Evolutionary conservation across 2,888 invertebrate species (phyloP).

Genomic region (Acrobasis suavella): DNA sequence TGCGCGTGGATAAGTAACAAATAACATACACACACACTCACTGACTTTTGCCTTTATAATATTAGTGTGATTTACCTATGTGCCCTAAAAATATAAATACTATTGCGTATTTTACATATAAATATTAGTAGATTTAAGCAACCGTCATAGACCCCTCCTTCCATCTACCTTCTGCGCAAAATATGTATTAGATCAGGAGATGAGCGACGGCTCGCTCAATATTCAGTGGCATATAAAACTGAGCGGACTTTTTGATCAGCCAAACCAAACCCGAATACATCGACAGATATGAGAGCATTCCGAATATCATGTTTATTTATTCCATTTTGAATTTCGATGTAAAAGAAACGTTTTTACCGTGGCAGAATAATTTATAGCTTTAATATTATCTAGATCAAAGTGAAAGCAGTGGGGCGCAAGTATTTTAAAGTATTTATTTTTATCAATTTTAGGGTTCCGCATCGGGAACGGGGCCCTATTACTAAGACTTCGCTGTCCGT

Average conservation of each 20-base stretch:
- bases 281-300: conserved; percentile 7
- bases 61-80: no score
- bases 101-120: neutral
- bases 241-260: conserved; percentile 61
- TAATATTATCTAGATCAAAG: no score
- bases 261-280: conserved; percentile 20
- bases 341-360: no score
- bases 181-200: conserved; percentile 46
- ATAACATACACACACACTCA: no score
- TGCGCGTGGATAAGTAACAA: no score
- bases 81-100: neutral
- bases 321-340: neutral
- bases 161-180: conserved; percentile 50
- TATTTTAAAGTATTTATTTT: no score
- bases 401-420: no score
- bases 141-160: conserved; percentile 25
- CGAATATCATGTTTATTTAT: conserved; percentile 18
- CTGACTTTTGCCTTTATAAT: no score
- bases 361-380: no score
- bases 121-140: neutral
- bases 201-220: conserved; percentile 53
- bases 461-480: no score
- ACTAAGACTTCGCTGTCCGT: no score
- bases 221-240: conserved; percentile 70
- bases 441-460: no score